Conservation (phyloP, 2,797 vertebrate genomes). For the Cygnus olor region DNA sequence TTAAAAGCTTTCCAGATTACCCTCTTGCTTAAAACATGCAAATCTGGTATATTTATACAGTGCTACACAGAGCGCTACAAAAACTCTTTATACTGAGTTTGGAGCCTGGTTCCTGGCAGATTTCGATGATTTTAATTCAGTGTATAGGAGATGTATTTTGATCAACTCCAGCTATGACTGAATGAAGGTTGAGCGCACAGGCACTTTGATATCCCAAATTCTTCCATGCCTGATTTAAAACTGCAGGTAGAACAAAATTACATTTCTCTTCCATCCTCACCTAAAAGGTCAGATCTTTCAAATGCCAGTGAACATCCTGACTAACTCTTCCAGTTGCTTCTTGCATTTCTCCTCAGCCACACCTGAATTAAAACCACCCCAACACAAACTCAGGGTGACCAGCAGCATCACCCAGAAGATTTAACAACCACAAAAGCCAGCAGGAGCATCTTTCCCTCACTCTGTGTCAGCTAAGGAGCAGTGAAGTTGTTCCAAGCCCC, state of each 20-base stretch:
- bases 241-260: neutral
- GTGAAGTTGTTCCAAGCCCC: neutral
- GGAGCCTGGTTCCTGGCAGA: neutral
- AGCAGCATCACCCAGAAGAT: neutral
- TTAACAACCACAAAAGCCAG: neutral
- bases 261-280: neutral
- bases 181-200: neutral
- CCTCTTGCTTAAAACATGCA: neutral
- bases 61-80: neutral
- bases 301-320: neutral
- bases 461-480: neutral
- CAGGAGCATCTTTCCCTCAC: neutral
- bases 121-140: neutral
- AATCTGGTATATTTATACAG: neutral
- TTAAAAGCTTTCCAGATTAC: neutral
- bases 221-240: neutral
- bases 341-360: neutral
- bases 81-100: neutral
- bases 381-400: neutral
- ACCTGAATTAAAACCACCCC: neutral
- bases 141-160: neutral
- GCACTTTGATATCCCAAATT: neutral
- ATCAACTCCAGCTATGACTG: neutral
- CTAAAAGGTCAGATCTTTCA: neutral
- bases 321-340: neutral